phyloP scores from a whole-genome alignment of 2,797 vertebrate species.

The Pseudochirops cupreus region DNA sequence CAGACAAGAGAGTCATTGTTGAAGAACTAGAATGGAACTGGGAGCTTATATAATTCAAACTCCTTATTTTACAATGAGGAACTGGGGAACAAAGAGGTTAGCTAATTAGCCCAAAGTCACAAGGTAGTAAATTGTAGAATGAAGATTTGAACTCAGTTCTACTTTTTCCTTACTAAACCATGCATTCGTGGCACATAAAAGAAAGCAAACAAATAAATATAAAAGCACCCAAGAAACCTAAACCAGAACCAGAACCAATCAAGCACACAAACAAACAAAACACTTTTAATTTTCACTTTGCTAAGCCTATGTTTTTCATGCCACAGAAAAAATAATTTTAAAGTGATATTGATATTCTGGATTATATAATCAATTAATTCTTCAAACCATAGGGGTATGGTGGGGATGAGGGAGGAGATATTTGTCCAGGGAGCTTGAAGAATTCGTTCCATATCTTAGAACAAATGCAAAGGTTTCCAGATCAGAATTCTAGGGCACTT shows the following conservation, averaged over 20 bases:
- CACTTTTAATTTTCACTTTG: neutral
- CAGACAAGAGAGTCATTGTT: neutral
- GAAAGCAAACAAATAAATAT: neutral
- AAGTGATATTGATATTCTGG: neutral
- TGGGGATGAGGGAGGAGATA: no score
- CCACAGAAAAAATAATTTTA: neutral
- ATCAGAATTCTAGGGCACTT: conserved; percentile 7
- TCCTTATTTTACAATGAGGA: neutral
- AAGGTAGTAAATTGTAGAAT: neutral
- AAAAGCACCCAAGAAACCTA: neutral
- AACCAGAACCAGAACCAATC: neutral
- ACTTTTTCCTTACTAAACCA: neutral
- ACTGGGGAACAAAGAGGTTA: neutral
- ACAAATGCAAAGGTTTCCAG: conserved; percentile 41
- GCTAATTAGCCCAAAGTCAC: neutral
- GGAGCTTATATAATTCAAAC: neutral
- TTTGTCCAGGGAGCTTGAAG: conserved; percentile 16
- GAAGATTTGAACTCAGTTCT: neutral
- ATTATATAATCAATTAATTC: neutral
- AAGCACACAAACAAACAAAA: neutral
- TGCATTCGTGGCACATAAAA: neutral
- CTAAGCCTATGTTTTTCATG: neutral
- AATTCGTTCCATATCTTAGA: neutral
- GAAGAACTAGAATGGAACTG: neutral
- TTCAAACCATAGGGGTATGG: neutral